Base-by-base conservation (phyloP, 2,888 invertebrate species). In the Meteorus cinctellus region DNA sequence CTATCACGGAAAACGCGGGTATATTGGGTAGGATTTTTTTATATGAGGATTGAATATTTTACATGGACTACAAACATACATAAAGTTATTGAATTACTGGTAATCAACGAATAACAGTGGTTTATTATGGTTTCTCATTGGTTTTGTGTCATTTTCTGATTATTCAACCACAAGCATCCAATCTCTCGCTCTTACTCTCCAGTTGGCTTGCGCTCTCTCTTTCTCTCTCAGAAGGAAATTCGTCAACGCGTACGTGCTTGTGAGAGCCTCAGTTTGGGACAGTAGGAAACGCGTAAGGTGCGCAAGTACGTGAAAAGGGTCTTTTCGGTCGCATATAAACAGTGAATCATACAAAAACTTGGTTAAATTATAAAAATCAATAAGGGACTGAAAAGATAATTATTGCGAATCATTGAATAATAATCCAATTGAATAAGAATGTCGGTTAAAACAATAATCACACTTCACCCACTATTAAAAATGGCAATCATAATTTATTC, bases 251-350 rank as follows among this genome's bases (percentile, higher is more conserved):
- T 86, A 86, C 85, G 87, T 86, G 82, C 87, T 89, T 88, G 88
- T 89, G 89, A 88, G 89, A 87, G 87, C 82, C 85, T 85, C 81
- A 83, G 83, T 81, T 82, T 79, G 80, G 80, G 80, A 83, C 74
- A 81, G 76, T 81, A 83, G 77, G 78, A 78, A 80, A 81, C 77
- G 12, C 68, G 79, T 77, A 71, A 78, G 78, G 79, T 71, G 75
- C 73, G 81, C 80, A 77, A 76, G 81, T 80, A 81, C 81, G 79
- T 79, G 80, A 79, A 65, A 81, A 77, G 69, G 78, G 72, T 72
- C 75, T 80, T 79, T 71, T 77, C 75, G 73, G 67, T 75, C 55
- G 55, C 67, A 63, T 60, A 45, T 77, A 63, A 69, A 74, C 59
- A 70, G 62, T 60, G 24, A 29, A 41, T 16, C 36, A 71, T 71